These are phyloP conservation scores for Caenorhabditis inopinata DNA, from an alignment of 1,140 invertebrate species.

Conservation along the genomic window DNA sequence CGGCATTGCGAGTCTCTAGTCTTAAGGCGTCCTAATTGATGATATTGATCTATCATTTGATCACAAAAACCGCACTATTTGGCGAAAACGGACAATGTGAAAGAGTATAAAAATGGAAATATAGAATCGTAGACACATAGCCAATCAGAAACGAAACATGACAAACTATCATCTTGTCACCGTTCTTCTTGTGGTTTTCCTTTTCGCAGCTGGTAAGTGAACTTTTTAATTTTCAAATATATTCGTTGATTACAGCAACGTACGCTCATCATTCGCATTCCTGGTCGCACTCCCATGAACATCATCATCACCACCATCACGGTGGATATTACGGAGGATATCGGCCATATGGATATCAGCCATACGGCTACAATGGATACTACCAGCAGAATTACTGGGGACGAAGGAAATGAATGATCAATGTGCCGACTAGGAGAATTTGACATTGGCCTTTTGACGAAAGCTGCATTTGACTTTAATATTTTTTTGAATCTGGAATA, in stretches of 20 bases:
- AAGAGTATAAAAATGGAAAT: not conserved
- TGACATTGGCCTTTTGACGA: not conserved
- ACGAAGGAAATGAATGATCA: not conserved
- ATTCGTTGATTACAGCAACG: not conserved
- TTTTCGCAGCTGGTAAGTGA: not conserved
- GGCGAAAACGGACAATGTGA: not conserved
- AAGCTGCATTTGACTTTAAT: not conserved
- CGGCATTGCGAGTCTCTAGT: no score
- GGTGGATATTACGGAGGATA: not conserved
- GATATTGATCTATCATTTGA: not conserved
- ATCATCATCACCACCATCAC: constrained; percentile 6
- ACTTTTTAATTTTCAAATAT: not conserved
- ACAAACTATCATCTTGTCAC: not conserved
- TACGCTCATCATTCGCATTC: not conserved
- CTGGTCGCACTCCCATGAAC: not conserved
- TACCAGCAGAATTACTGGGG: constrained; percentile 16
- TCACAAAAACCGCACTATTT: not conserved
- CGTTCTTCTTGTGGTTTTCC: not conserved
- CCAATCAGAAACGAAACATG: not conserved
- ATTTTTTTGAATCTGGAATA: not conserved
- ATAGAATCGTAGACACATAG: not conserved
- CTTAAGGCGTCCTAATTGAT: not conserved
- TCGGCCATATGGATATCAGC: constrained; percentile 17
- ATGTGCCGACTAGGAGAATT: not conserved
- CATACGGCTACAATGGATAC: constrained; percentile 20